These are phyloP conservation scores for Tamias sibiricus DNA, from an alignment of 2,113 vertebrate genomes.

Conservation along the genomic window DNA sequence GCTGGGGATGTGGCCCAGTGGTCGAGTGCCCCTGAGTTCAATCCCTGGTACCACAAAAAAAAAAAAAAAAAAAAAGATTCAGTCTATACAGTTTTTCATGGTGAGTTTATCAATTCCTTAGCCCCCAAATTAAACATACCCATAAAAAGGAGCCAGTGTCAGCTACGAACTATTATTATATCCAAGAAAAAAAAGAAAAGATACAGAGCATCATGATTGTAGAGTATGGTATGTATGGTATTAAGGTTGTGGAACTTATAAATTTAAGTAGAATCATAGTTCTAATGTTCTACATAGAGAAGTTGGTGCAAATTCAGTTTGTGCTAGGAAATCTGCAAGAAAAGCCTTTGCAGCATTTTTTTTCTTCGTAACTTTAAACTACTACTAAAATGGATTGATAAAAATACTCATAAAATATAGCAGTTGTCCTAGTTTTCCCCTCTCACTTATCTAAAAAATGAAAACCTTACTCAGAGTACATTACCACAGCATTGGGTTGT, in stretches of 20 bases:
- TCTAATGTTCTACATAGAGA: neutral
- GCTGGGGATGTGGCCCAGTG: no score
- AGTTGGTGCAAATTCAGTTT: neutral
- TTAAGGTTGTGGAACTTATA: neutral
- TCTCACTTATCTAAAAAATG: conserved; percentile 37
- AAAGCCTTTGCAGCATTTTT: neutral
- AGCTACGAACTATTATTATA: neutral
- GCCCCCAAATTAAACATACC: neutral
- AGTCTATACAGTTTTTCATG: neutral
- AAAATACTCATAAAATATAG: neutral
- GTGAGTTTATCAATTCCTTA: neutral
- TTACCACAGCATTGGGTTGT: conserved; percentile 91
- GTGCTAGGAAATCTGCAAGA: neutral
- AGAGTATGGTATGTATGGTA: neutral
- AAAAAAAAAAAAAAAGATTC: no score
- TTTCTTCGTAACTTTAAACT: neutral
- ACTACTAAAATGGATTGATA: neutral
- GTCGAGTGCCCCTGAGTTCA: no score
- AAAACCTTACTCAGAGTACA: conserved; percentile 37
- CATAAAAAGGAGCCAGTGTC: neutral
- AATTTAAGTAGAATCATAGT: neutral
- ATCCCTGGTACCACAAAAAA: no score
- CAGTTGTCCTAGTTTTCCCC: neutral
- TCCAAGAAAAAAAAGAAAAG: neutral
- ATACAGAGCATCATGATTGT: neutral